phyloP scores from a whole-genome alignment of 1,140 invertebrate genomes.

The Drosophila sp. region DNA sequence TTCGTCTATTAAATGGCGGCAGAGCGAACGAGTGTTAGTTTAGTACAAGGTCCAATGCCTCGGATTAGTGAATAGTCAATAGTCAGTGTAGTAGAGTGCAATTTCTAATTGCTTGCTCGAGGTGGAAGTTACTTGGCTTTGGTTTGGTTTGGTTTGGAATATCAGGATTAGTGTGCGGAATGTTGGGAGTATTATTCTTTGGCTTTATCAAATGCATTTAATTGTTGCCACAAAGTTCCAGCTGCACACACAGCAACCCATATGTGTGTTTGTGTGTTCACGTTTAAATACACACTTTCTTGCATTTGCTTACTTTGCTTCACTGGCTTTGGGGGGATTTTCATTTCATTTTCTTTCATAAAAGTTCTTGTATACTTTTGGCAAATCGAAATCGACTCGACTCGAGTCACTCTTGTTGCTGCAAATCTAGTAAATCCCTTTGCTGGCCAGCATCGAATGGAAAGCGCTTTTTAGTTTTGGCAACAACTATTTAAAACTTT shows the following conservation, averaged over 20 bases:
- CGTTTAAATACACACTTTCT: slow-evolving; percentile 10
- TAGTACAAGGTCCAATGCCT: slow-evolving; percentile 32
- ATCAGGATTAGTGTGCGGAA: slow-evolving; percentile 31
- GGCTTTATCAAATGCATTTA: slow-evolving; percentile 53
- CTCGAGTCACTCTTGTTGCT: slow-evolving; percentile 30
- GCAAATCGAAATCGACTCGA: slow-evolving; percentile 72
- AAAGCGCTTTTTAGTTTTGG: slow-evolving; percentile 64
- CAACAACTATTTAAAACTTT: slow-evolving; percentile 77
- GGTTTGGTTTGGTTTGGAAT: neutral
- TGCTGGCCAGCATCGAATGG: slow-evolving; percentile 50
- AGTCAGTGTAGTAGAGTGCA: slow-evolving; percentile 18
- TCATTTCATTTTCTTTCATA: slow-evolving; percentile 75
- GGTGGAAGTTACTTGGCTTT: slow-evolving; percentile 4
- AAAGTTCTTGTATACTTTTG: slow-evolving; percentile 76
- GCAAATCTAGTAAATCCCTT: slow-evolving; percentile 63
- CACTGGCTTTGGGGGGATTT: slow-evolving; percentile 53
- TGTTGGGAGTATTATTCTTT: slow-evolving; percentile 19
- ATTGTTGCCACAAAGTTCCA: slow-evolving; percentile 67
- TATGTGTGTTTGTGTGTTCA: slow-evolving; percentile 1
- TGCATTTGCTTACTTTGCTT: slow-evolving; percentile 38
- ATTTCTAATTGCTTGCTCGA: slow-evolving; percentile 28
- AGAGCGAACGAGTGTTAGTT: slow-evolving; percentile 11
- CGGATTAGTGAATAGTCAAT: no score
- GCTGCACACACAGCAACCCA: neutral
- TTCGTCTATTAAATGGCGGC: slow-evolving; percentile 54